Percentiles rank a stretch among this genome's conserved stretches.
Evolutionary conservation across 2,113 vertebrate species (phyloP).

Genomic region (Tamias sibiricus): DNA sequence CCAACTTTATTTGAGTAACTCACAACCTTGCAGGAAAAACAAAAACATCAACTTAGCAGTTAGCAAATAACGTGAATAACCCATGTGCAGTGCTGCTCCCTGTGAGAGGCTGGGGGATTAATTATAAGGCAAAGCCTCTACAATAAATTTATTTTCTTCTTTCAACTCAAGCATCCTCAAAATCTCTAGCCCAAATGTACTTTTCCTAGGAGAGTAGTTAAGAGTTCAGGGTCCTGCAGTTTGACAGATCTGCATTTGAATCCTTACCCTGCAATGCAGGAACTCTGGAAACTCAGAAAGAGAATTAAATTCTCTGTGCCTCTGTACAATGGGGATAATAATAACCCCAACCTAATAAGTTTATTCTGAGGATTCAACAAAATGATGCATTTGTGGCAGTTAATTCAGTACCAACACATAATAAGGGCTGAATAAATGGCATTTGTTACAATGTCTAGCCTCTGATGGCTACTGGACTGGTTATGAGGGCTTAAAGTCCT

Average conservation of each 20-base stretch:
- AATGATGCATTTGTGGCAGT: not conserved
- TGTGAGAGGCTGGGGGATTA: not conserved
- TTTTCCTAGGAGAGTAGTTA: not conserved
- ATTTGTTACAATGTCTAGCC: not conserved
- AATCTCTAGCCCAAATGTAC: not conserved
- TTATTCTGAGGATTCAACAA: not conserved
- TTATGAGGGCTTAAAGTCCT: not conserved
- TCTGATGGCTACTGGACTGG: not conserved
- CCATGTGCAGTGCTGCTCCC: not conserved
- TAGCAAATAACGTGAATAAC: not conserved
- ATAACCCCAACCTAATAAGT: not conserved
- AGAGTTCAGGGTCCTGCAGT: not conserved
- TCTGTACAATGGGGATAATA: not conserved
- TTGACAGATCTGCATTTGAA: not conserved
- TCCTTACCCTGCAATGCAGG: not conserved
- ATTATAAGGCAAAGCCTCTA: not conserved
- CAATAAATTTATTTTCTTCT: not conserved
- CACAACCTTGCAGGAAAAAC: not conserved
- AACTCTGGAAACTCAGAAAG: not conserved
- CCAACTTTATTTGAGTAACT: not conserved
- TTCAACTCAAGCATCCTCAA: not conserved
- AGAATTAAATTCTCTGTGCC: not conserved
- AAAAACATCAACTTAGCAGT: not conserved
- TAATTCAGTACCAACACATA: not conserved
- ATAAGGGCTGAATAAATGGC: not conserved